Evolutionary conservation across 2,888 invertebrate species (phyloP).

Genomic region (Callyntrura guangdongensis): DNA sequence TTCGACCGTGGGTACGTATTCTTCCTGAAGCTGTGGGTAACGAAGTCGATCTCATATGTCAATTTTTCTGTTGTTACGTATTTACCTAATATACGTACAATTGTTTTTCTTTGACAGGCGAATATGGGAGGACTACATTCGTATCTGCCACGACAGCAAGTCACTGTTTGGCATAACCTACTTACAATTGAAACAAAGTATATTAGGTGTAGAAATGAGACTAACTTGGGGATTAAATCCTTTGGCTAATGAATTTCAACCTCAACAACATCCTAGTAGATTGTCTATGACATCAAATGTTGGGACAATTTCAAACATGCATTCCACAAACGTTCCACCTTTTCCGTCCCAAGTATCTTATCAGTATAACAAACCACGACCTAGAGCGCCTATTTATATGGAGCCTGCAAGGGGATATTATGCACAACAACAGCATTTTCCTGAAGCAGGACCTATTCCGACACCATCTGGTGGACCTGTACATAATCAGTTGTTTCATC

Average conservation of each 20-base stretch:
- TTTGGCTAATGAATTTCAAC: conserved; percentile 87
- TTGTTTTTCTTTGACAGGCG: conserved; percentile 86
- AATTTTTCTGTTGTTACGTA: no score
- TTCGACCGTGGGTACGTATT: conserved; percentile 89
- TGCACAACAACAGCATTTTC: conserved; percentile 13
- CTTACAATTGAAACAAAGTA: conserved; percentile 89
- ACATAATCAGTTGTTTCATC: conserved; percentile 17
- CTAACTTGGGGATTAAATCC: conserved; percentile 93
- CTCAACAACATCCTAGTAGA: conserved; percentile 24
- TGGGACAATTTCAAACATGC: not conserved
- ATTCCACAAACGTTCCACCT: not conserved
- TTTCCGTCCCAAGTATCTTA: not conserved
- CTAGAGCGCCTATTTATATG: not conserved
- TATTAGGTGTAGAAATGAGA: conserved; percentile 91
- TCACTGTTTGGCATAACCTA: conserved; percentile 91
- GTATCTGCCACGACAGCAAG: conserved; percentile 90
- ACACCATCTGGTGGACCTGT: not conserved
- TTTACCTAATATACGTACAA: no score
- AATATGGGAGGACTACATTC: conserved; percentile 93
- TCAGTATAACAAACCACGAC: conserved; percentile 8
- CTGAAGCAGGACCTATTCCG: not conserved
- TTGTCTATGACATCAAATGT: not conserved
- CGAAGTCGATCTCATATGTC: conserved; percentile 91
- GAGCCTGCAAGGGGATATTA: conserved; percentile 17
- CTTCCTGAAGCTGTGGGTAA: conserved; percentile 86